Base-by-base conservation (phyloP, 1,140 invertebrate genomes). In the Aphidius ervi region DNA sequence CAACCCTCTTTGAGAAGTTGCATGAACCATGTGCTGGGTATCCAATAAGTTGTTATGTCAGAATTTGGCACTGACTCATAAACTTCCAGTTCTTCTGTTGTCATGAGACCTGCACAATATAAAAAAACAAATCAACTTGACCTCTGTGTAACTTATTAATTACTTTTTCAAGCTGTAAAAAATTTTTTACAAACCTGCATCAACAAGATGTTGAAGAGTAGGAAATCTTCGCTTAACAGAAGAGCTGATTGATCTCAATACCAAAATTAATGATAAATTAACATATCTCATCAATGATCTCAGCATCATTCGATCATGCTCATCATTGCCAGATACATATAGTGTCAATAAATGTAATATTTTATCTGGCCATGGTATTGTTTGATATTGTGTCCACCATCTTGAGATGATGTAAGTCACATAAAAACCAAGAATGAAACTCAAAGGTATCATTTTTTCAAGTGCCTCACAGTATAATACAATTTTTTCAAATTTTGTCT, bases 401-500 rank as follows among this genome's bases (percentile, higher is more conserved):
- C 88, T 75, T 3, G 80, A 80, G n/a, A 88, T 88, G 3, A 91
- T 86, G 63, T 89, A 84, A 1, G 87, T 83, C 0, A 91, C 88
- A 70, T 89, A 91, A 74, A 91, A 90, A 47, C 89, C 88, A 37
- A 90, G 81, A 7, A 91, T 86, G 70, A 89, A 89, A 53, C 87
- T 86, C 53, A 89, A 68, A 23, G 87, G 87, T 66, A 88, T 87
- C 58, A 87, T 71, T 65, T 79, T 84, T 63, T 86, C 85, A 67
- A 87, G 86, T 39, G 79, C 82, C 64, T 87, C 84, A 68, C 87
- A 88, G 68, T 88, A 87, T 45, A 81, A 69, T 9, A 84, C 83
- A 7, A 87, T 68, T 67, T 82, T 79, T 67, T 87, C 87, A 72
- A 89, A 89, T 46, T 81, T 68, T 65, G 86, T 80, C 77, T 84